Conservation (phyloP, 2,888 invertebrate species). For the Flexamia atlantica region DNA sequence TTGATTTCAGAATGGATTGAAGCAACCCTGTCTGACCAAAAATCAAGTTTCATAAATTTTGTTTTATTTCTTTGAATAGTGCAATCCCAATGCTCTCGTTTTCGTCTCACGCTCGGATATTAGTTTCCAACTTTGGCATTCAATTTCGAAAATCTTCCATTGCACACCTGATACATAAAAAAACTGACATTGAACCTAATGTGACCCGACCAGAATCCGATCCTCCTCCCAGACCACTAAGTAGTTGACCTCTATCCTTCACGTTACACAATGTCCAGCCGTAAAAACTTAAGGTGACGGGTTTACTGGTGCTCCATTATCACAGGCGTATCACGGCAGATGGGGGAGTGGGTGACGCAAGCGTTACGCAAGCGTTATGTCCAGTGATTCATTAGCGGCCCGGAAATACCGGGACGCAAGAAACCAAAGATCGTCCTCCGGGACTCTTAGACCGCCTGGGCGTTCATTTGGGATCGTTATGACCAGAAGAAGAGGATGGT, state of each 20-base stretch:
- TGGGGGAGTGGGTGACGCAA: constrained; percentile 13
- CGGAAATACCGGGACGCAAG: constrained; percentile 39
- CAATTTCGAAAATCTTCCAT: too few relatives aligned
- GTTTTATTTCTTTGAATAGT: too few relatives aligned
- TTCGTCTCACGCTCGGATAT: too few relatives aligned
- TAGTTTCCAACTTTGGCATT: too few relatives aligned
- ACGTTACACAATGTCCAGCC: background rate
- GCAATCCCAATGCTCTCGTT: too few relatives aligned
- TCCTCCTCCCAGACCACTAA: too few relatives aligned
- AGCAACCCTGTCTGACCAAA: too few relatives aligned
- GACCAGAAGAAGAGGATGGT: background rate
- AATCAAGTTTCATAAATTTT: too few relatives aligned
- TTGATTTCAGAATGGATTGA: too few relatives aligned
- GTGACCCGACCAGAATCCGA: too few relatives aligned
- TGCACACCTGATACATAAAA: too few relatives aligned
- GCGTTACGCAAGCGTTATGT: background rate
- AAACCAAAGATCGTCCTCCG: constrained; percentile 14
- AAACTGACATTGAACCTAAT: too few relatives aligned
- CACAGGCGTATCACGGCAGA: background rate
- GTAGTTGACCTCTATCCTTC: background rate
- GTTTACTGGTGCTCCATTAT: constrained; percentile 6
- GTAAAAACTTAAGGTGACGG: constrained; percentile 3
- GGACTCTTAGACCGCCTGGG: constrained; percentile 5
- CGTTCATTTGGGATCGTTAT: constrained; percentile 38
- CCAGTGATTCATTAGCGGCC: constrained; percentile 37